Conservation (phyloP, 2,888 invertebrate species). For the Lamellibrachia satsuma region DNA sequence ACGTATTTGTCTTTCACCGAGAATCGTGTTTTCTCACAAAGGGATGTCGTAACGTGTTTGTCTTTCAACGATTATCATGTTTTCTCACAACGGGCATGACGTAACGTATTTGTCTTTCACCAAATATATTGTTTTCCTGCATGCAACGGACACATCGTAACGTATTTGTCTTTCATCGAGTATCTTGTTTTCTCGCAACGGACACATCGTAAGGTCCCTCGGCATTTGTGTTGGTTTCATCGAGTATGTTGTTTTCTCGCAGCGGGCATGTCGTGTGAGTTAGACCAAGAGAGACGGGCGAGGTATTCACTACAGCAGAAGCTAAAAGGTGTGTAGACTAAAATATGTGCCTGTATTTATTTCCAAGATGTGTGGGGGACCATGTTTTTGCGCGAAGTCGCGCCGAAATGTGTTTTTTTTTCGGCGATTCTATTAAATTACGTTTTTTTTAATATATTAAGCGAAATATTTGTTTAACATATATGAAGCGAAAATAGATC, state of each 20-base stretch:
- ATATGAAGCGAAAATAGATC: too few relatives aligned
- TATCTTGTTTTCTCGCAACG: background rate
- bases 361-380: background rate
- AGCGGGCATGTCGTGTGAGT: slow-evolving; percentile 59
- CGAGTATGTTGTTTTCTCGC: slow-evolving; percentile 28
- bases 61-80: background rate
- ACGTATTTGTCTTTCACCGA: background rate
- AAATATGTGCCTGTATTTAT: background rate
- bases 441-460: too few relatives aligned
- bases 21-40: background rate
- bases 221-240: background rate
- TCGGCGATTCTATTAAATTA: too few relatives aligned
- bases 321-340: slow-evolving; percentile 54
- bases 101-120: background rate
- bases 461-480: too few relatives aligned
- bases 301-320: slow-evolving; percentile 59
- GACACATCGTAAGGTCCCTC: background rate
- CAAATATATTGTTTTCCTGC: background rate
- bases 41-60: background rate
- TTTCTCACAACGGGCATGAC: background rate
- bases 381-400: background rate
- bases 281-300: slow-evolving; percentile 60
- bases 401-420: too few relatives aligned
- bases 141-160: background rate
- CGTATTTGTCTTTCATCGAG: background rate